Percentiles rank a stretch among this genome's conserved stretches.
These are phyloP conservation scores for Coreius guichenoti DNA, from an alignment of 2,797 vertebrate species.

Conservation along the genomic window DNA sequence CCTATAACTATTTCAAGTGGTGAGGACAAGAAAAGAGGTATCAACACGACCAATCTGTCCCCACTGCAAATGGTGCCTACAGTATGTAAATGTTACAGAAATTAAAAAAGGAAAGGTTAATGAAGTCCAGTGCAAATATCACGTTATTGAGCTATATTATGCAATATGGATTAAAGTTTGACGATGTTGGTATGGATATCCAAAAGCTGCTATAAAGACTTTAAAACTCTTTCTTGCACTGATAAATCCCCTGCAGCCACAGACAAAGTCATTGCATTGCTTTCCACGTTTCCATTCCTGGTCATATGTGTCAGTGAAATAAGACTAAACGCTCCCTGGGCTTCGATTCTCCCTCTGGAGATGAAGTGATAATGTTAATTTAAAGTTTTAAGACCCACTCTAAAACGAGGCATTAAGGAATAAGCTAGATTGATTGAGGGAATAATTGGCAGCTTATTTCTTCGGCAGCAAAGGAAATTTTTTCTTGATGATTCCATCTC, in stretches of 20 bases:
- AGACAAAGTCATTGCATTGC: conserved; percentile 74
- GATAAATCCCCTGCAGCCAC: conserved; percentile 45
- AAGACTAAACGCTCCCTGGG: conserved; percentile 69
- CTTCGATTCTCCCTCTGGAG: conserved; percentile 69
- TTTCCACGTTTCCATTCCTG: conserved; percentile 72
- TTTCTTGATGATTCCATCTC: conserved; percentile 52
- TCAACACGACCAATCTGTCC: background rate
- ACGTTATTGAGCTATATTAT: background rate
- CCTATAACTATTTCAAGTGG: background rate
- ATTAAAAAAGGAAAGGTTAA: conserved; percentile 28
- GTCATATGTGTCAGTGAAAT: conserved; percentile 67
- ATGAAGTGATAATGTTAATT: conserved; percentile 70
- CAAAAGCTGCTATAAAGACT: conserved; percentile 2
- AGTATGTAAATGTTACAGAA: conserved; percentile 12
- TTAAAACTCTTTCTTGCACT: conserved; percentile 55
- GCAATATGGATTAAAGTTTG: background rate
- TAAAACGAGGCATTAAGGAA: conserved; percentile 69
- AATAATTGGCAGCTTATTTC: conserved; percentile 66
- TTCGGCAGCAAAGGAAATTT: conserved; percentile 42
- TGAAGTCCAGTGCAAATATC: conserved; percentile 23
- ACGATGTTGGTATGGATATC: background rate
- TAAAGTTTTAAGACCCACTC: conserved; percentile 73
- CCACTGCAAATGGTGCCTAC: background rate
- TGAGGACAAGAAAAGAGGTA: background rate
- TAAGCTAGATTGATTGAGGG: conserved; percentile 65